Conservation (phyloP, 2,797 vertebrate genomes). For the Clamator glandarius region DNA sequence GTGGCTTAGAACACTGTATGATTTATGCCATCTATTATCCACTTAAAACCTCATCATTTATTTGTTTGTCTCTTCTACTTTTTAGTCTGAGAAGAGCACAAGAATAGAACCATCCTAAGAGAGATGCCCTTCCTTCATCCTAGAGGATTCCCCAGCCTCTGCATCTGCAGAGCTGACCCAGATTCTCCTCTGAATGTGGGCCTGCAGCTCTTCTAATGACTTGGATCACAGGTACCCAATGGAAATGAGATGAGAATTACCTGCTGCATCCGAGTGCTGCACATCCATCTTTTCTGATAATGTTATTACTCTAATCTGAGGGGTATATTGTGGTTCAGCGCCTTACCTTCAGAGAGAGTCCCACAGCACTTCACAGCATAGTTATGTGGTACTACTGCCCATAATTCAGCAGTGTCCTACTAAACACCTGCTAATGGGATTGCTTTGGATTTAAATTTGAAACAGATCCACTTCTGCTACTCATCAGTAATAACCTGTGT, state of each 20-base stretch:
- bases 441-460: neutral
- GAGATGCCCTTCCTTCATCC: neutral
- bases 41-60: neutral
- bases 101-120: neutral
- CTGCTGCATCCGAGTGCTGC: neutral
- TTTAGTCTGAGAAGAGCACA: neutral
- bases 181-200: neutral
- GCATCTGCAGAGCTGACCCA: neutral
- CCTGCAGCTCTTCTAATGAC: neutral
- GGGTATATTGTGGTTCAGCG: neutral
- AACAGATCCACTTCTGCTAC: neutral
- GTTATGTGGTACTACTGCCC: neutral
- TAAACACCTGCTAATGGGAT: neutral
- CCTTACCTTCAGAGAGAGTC: neutral
- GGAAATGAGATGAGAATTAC: neutral
- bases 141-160: neutral
- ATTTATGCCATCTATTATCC: conserved; percentile 17
- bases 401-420: neutral
- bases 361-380: neutral
- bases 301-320: neutral
- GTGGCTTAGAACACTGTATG: neutral
- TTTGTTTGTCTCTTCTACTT: neutral
- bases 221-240: neutral
- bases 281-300: neutral
- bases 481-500: neutral